Evolutionary conservation across 1,140 invertebrate species (phyloP).

Genomic region (Zelostemma sp.): DNA sequence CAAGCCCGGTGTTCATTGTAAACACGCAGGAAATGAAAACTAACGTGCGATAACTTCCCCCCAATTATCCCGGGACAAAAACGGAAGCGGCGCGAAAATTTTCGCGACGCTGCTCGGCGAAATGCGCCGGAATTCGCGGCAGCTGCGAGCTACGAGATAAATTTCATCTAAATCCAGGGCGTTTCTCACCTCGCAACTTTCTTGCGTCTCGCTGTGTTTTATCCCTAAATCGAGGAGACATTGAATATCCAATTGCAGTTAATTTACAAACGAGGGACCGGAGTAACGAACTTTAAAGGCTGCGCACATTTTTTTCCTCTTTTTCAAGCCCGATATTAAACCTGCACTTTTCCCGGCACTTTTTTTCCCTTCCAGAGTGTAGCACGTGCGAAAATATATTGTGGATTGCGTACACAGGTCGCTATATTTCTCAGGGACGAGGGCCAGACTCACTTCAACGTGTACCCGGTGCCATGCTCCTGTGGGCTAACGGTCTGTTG

Average conservation of each 20-base stretch:
- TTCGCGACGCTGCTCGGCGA: slow-evolving; percentile 7
- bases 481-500: slow-evolving; percentile 49
- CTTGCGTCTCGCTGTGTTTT: background rate
- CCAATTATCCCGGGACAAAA: slow-evolving; percentile 18
- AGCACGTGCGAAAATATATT: slow-evolving; percentile 34
- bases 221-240: background rate
- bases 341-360: too few relatives aligned
- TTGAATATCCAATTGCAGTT: background rate
- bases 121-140: slow-evolving; percentile 51
- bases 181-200: slow-evolving; percentile 2
- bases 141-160: slow-evolving; percentile 52
- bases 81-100: slow-evolving; percentile 12
- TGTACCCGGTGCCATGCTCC: slow-evolving; percentile 33
- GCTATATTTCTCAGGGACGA: slow-evolving; percentile 48
- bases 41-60: slow-evolving; percentile 1
- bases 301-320: too few relatives aligned
- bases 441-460: slow-evolving; percentile 35
- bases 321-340: too few relatives aligned
- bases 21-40: slow-evolving; percentile 7
- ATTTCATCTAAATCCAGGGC: slow-evolving; percentile 52
- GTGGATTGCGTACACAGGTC: slow-evolving; percentile 24
- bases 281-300: background rate
- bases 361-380: background rate
- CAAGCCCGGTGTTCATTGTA: background rate
- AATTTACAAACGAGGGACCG: background rate